Percentiles rank a stretch among this genome's conserved stretches.
These are phyloP conservation scores for Cephus spinipes DNA, from an alignment of 2,888 invertebrate genomes.

Conservation along the genomic window DNA sequence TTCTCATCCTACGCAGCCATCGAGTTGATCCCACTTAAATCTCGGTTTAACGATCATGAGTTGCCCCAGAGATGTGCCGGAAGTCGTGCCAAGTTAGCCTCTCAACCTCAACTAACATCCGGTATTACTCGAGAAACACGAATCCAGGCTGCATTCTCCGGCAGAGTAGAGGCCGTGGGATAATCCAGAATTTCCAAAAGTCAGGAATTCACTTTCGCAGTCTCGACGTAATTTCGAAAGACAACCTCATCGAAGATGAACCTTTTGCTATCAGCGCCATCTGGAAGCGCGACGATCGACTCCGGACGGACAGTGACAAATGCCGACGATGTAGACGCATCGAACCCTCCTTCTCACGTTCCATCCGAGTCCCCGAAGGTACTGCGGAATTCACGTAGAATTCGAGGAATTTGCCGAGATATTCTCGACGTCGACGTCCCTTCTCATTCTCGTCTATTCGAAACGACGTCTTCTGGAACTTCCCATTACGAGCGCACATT, in stretches of 20 bases:
- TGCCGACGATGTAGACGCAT: background rate
- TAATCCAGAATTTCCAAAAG: background rate
- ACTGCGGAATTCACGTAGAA: background rate
- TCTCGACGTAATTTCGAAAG: background rate
- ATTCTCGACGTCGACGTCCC: background rate
- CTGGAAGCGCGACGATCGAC: background rate
- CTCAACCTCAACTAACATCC: constrained; percentile 3
- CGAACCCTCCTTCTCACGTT: background rate
- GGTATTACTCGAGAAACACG: background rate
- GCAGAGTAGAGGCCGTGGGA: background rate
- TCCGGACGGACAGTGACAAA: background rate
- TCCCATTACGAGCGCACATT: background rate
- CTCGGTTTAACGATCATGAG: constrained; percentile 29
- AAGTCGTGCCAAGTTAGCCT: constrained; percentile 29
- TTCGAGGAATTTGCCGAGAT: background rate
- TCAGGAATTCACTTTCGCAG: background rate
- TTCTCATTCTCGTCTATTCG: background rate
- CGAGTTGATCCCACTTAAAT: constrained; percentile 23
- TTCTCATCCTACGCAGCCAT: background rate
- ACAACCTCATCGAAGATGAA: background rate
- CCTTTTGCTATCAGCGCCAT: background rate
- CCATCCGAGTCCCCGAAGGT: background rate
- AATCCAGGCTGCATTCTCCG: background rate
- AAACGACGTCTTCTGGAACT: background rate
- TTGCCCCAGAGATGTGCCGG: constrained; percentile 24